These are phyloP conservation scores for Melolontha melolontha DNA, from an alignment of 2,888 invertebrate genomes.

Conservation along the genomic window DNA sequence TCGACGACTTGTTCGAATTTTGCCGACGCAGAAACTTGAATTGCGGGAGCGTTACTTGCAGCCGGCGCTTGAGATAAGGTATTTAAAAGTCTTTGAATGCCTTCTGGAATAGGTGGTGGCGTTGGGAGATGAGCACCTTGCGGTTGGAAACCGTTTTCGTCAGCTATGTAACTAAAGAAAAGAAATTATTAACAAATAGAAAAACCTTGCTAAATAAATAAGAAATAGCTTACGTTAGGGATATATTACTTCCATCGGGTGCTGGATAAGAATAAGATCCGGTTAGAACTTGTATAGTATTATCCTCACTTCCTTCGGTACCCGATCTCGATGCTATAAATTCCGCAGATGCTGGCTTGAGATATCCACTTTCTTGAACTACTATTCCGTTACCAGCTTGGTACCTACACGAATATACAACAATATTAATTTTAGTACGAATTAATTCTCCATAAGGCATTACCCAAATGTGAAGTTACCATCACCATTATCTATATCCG, in stretches of 20 bases:
- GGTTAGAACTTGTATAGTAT: conserved; percentile 53
- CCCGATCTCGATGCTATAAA: not conserved
- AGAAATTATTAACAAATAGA: not conserved
- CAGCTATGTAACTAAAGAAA: conserved; percentile 58
- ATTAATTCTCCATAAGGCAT: not conserved
- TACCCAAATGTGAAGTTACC: conserved; percentile 35
- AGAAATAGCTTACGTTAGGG: conserved; percentile 62
- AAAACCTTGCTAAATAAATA: too few species aligned
- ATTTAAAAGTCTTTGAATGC: conserved; percentile 68
- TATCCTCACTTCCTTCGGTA: conserved; percentile 5
- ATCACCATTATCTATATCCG: conserved; percentile 32
- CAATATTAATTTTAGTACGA: not conserved
- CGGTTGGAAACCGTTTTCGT: conserved; percentile 71
- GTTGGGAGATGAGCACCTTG: conserved; percentile 63
- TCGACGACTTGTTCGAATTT: conserved; percentile 14
- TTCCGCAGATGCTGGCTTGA: conserved; percentile 13
- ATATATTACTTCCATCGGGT: conserved; percentile 67
- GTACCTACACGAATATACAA: not conserved
- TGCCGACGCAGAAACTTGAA: conserved; percentile 16
- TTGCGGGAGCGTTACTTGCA: conserved; percentile 42
- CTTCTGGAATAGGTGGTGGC: conserved; percentile 67
- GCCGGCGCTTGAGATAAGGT: conserved; percentile 66
- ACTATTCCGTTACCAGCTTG: conserved; percentile 30
- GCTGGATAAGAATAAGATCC: conserved; percentile 66
- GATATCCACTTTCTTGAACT: conserved; percentile 28